A percentile compares a stretch with the other conserved stretches of the same genome.
Evolutionary conservation across 2,113 vertebrate species (phyloP).

Genomic region (Coptodon bakossiorum): DNA sequence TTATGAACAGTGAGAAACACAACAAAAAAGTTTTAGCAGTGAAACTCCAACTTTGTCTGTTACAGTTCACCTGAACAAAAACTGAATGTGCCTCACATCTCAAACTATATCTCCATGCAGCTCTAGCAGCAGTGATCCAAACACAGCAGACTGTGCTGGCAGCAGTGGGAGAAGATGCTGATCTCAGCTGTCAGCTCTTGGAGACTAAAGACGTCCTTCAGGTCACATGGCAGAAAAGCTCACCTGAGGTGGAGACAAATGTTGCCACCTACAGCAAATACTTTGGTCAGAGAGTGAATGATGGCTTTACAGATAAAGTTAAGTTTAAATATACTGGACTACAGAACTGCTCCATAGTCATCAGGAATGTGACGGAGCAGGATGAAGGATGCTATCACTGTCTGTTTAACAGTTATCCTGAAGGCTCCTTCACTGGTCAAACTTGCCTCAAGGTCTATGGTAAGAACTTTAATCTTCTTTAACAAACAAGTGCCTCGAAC

Average conservation of each 20-base stretch:
- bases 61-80: too few relatives aligned
- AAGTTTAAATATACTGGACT: rapidly evolving
- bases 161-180: background rate
- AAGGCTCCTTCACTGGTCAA: rapidly evolving
- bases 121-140: background rate
- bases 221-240: conserved; percentile 42
- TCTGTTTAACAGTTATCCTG: background rate
- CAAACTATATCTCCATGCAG: rapidly evolving
- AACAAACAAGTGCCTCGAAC: rapidly evolving
- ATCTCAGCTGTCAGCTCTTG: background rate
- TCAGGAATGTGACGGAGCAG: rapidly evolving
- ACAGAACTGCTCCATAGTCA: rapidly evolving
- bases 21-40: too few relatives aligned
- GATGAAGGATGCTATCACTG: background rate
- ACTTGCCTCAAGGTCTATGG: rapidly evolving
- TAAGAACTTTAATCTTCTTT: rapidly evolving
- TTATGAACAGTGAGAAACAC: too few relatives aligned
- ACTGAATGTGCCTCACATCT: background rate
- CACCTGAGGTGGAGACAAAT: rapidly evolving
- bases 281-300: background rate
- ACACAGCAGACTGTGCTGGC: too few relatives aligned
- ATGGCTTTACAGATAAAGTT: rapidly evolving
- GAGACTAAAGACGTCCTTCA: background rate
- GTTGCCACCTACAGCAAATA: background rate
- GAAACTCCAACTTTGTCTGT: too few relatives aligned